Base-by-base conservation (phyloP, 2,888 invertebrate species). In the Rhingia rostrata region DNA sequence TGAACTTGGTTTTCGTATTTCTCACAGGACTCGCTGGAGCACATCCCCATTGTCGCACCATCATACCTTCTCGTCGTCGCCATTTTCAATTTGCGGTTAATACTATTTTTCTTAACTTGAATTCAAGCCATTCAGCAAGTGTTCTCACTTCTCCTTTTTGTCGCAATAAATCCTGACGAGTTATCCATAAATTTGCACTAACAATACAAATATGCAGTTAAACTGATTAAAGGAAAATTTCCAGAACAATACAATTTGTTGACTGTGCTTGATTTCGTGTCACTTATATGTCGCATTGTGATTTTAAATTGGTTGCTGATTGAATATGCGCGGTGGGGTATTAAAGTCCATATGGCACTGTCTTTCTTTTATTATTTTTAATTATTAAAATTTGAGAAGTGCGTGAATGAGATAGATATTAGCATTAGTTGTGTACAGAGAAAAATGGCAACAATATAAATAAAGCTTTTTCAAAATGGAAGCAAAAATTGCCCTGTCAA, bases 201-300 rank as follows among this genome's bases (percentile, higher is more conserved):
- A 39, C 39, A 56, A 56, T 30, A 30, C 30, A 58, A 58, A 58
- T 32, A 22, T 22, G 2, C 1, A 39, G 58, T n/a, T 58, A 41
- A 58, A 58, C 41, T 58, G 41, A 58, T 58, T 58, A 58, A 58
- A 58, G 30, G 30, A 7, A 58, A 58, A 58, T 41, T 58, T 58
- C n/a, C 30, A 56, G 12, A 12, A 12, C 10, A 37, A 39, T 56
- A 37, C 5, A 4, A 58, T 41, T 41, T 58, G 58, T 58, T 58
- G 41, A 58, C 41, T 58, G n/a, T 53, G n/a, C 6, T 22, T 10
- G 41, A 7, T 58, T 10, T 58, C 41, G 35, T 58, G 30, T 30
- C 56, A 58, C 58, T 41, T 22, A 41, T 30, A 4, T n/a, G n/a
- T 12, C n/a, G 2, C 30, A 30, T 58, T 58, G 22, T 58, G 58